Evolutionary conservation across 2,797 vertebrate species (phyloP), one percentile per base, ranked within the genome.

Genomic region (Chrysocyon brachyurus): DNA sequence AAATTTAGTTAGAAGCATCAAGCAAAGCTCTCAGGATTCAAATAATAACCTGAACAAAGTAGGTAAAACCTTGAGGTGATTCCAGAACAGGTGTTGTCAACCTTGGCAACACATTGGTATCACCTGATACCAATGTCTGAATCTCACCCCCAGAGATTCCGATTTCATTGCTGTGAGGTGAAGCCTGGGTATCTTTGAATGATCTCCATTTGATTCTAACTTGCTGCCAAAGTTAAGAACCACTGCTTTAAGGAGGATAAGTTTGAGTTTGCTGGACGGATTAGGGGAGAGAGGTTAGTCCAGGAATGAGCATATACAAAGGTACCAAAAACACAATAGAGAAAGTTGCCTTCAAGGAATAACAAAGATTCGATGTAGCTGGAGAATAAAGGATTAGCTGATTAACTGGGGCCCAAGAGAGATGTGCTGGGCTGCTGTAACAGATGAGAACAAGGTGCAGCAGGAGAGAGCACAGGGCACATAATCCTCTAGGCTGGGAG

Each of bases 31-130:
- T 7, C n/a, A 36, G 14, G 31, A 26, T 54, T 49, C 21, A 75
- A 82, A 83, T 84, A 52, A 40, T 36, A 54, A 68, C 19, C 40
- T 61, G 14, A 82, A 83, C 0, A 1, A 70, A 36, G 46, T 82
- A 46, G n/a, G 17, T 75, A 36, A 56, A 57, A 83, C 12, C 15
- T 89, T 21, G n/a, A 92, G 66, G 75, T 3, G 33, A 22, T 88
- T 96, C 88, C 3, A 14, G 93, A 91, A 11, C 24, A 83, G 54
- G 49, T 26, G 12, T 66, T n/a, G 6, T 31, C 52, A 75, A 56
- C 22, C 15, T 33, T 68, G 49, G 3, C 28, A 9, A 33, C 7
- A 8, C 1, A 0, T 0, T 31, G n/a, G 24, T 31, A 28, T 12
- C n/a, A 17, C 40, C 17, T 63, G 77, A 28, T 7, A 1, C 46